Conservation (phyloP, 2,888 invertebrate species). For the Boloria euphrosyne region DNA sequence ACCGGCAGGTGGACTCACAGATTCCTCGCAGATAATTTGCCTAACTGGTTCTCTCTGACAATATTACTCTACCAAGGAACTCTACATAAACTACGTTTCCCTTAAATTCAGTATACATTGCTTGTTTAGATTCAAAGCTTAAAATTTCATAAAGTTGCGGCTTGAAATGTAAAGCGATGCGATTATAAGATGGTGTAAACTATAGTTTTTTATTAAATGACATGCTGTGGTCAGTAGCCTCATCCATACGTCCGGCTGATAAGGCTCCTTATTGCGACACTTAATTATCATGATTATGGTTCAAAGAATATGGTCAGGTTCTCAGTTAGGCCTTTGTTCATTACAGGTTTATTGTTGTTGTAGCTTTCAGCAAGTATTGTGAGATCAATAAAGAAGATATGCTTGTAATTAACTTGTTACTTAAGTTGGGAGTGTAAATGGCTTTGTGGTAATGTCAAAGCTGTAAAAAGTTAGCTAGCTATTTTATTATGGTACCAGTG, state of each 20-base stretch:
- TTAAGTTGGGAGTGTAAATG: conserved; percentile 1
- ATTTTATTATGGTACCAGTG: too few relatives aligned
- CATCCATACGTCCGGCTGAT: conserved; percentile 60
- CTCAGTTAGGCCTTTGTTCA: conserved; percentile 37
- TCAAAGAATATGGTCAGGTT: conserved; percentile 56
- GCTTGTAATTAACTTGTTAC: conserved; percentile 17
- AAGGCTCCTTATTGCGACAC: conserved; percentile 63
- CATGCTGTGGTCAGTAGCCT: conserved; percentile 59
- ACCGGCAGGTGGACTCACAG: conserved; percentile 73
- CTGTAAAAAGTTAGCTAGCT: too few relatives aligned
- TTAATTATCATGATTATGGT: conserved; percentile 76
- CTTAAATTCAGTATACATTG: conserved; percentile 41
- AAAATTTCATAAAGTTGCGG: neutral
- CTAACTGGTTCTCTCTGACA: conserved; percentile 75
- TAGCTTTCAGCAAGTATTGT: conserved; percentile 7
- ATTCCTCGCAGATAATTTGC: conserved; percentile 76
- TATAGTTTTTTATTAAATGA: conserved; percentile 46
- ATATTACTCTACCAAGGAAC: conserved; percentile 49
- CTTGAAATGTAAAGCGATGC: conserved; percentile 33
- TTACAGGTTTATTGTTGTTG: conserved; percentile 28
- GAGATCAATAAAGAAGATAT: conserved; percentile 12
- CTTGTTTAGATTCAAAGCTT: conserved; percentile 4
- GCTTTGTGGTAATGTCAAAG: neutral
- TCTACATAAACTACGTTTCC: conserved; percentile 34
- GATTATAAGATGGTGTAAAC: conserved; percentile 8